phyloP scores from a whole-genome alignment of 1,140 invertebrate genomes.

The Tribolium madens region DNA sequence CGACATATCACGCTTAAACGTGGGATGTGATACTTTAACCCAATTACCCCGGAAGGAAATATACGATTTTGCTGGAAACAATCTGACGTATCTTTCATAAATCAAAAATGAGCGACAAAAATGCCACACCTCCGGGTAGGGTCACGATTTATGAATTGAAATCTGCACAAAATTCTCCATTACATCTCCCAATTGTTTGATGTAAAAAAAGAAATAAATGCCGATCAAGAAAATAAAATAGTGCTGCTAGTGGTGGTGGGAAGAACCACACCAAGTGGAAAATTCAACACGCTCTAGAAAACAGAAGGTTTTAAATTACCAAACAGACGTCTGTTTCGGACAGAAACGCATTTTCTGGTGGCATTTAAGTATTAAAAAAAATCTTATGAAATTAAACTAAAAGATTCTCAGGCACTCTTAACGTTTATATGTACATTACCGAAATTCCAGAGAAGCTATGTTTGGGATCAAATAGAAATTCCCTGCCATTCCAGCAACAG shows the following conservation, averaged over 20 bases:
- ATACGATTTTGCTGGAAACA: constrained; percentile 20
- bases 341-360: background rate
- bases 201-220: background rate
- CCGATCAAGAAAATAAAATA: background rate
- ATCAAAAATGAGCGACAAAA: constrained; percentile 19
- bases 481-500: background rate
- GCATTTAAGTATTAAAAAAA: constrained; percentile 28
- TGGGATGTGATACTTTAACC: constrained; percentile 35
- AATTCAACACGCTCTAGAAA: constrained; percentile 37
- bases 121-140: constrained; percentile 15
- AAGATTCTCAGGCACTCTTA: constrained; percentile 7
- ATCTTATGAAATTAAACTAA: constrained; percentile 6
- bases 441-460: background rate
- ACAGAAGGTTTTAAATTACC: constrained; percentile 39
- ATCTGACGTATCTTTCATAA: constrained; percentile 21
- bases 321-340: constrained; percentile 18
- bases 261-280: constrained; percentile 21
- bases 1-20: constrained; percentile 36
- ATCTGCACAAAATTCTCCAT: background rate
- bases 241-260: constrained; percentile 2
- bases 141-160: background rate
- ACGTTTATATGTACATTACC: constrained; percentile 29
- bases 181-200: background rate
- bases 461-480: constrained; percentile 15
- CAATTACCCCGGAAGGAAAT: constrained; percentile 30